Evolutionary conservation across 2,113 vertebrate species (phyloP).

Genomic region (Catharus fuscescens): DNA sequence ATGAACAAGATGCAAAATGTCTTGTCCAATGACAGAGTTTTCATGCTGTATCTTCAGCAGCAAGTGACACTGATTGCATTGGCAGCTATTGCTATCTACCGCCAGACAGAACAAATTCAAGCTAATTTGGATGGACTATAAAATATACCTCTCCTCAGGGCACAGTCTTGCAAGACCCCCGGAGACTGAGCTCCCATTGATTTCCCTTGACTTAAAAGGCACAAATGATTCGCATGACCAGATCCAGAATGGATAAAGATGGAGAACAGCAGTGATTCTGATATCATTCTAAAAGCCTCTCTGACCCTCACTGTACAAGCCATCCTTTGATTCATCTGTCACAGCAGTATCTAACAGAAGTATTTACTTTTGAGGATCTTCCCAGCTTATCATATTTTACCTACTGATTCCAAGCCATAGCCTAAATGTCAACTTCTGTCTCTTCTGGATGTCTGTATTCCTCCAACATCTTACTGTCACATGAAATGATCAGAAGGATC

Average conservation of each 20-base stretch:
- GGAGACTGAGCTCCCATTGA: slow-evolving; percentile 44
- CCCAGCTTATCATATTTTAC: neutral
- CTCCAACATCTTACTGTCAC: neutral
- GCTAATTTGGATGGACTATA: slow-evolving; percentile 37
- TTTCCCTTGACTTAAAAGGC: slow-evolving; percentile 58
- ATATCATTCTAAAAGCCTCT: neutral
- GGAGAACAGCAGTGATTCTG: slow-evolving; percentile 31
- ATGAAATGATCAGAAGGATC: neutral
- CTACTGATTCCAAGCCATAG: neutral
- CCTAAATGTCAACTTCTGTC: neutral
- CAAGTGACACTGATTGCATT: slow-evolving; percentile 8
- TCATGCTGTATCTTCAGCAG: slow-evolving; percentile 27
- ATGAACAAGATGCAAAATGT: slow-evolving; percentile 16
- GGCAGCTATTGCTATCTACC: slow-evolving; percentile 11
- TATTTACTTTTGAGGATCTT: neutral
- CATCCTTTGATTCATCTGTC: slow-evolving; percentile 23
- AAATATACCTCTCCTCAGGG: slow-evolving; percentile 34
- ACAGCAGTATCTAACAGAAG: slow-evolving; percentile 15
- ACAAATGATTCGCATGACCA: slow-evolving; percentile 52
- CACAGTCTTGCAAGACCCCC: neutral
- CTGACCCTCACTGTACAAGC: neutral
- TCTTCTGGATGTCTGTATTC: neutral
- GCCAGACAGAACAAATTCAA: slow-evolving; percentile 19
- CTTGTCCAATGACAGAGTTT: slow-evolving; percentile 36
- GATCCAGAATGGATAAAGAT: slow-evolving; percentile 42